phyloP scores from a whole-genome alignment of 2,113 vertebrate species.

The Paracanthobrama guichenoti region DNA sequence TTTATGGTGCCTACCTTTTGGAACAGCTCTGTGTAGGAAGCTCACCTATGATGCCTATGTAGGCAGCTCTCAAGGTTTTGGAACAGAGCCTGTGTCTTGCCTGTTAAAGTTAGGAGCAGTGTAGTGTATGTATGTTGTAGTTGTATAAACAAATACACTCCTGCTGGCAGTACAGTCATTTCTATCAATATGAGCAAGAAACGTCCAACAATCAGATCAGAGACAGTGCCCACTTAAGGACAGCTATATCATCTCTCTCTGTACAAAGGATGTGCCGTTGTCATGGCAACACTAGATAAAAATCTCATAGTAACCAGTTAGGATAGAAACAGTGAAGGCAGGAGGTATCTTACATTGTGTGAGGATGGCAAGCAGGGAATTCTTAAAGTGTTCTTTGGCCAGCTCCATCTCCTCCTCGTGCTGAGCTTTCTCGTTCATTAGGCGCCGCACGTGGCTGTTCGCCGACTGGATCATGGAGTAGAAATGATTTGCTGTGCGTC shows the following conservation, averaged over 20 bases:
- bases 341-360: constrained; percentile 86
- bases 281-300: constrained; percentile 53
- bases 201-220: constrained; percentile 42
- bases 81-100: constrained; percentile 16
- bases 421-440: constrained; percentile 86
- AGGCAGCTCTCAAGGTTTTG: constrained; percentile 20
- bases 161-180: constrained; percentile 13
- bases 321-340: constrained; percentile 30
- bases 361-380: constrained; percentile 84
- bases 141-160: constrained; percentile 33
- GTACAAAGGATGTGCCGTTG: constrained; percentile 50
- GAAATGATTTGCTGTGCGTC: constrained; percentile 86
- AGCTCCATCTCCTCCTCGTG: constrained; percentile 87
- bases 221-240: constrained; percentile 48
- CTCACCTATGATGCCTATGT: background rate
- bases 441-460: constrained; percentile 85
- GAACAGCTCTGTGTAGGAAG: background rate
- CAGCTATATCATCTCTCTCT: constrained; percentile 44
- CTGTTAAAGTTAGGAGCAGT: background rate
- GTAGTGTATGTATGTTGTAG: background rate
- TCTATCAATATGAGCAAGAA: constrained; percentile 26
- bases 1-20: background rate
- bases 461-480: constrained; percentile 91
- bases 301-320: constrained; percentile 41
- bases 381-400: constrained; percentile 87